Percentiles rank a stretch among this genome's conserved stretches.
phyloP scores from a whole-genome alignment of 2,797 vertebrate genomes.

The Chelmon rostratus region DNA sequence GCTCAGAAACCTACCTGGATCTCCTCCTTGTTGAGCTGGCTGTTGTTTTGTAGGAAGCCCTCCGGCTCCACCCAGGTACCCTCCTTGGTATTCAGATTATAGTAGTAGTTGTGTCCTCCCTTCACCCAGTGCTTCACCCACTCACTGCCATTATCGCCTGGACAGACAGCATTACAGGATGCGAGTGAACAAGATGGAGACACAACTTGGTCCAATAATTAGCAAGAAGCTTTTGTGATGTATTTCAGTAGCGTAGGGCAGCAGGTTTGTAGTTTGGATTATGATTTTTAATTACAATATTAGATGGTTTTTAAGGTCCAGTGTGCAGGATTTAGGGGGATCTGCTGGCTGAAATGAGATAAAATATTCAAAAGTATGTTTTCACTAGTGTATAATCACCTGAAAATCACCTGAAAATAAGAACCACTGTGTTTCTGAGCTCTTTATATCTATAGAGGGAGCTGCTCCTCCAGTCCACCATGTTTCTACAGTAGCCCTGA shows the following conservation, averaged over 20 bases:
- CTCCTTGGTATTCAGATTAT: conserved; percentile 88
- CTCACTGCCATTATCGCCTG: conserved; percentile 91
- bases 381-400: no score
- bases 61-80: conserved; percentile 94
- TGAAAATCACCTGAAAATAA: no score
- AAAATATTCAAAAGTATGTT: no score
- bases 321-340: no score
- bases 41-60: conserved; percentile 89
- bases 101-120: conserved; percentile 96
- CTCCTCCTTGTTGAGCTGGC: conserved; percentile 94
- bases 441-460: no score
- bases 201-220: neutral
- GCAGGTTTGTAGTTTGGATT: neutral
- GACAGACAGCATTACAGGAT: neutral
- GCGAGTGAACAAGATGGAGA: neutral
- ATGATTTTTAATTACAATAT: neutral
- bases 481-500: no score
- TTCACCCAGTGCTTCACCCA: conserved; percentile 99
- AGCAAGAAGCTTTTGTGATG: neutral
- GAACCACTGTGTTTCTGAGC: no score
- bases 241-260: neutral
- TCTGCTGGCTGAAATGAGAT: no score
- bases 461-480: no score
- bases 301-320: no score
- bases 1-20: conserved; percentile 89